Evolutionary conservation across 2,888 invertebrate species (phyloP).

Genomic region (Sinotaia quadrata): DNA sequence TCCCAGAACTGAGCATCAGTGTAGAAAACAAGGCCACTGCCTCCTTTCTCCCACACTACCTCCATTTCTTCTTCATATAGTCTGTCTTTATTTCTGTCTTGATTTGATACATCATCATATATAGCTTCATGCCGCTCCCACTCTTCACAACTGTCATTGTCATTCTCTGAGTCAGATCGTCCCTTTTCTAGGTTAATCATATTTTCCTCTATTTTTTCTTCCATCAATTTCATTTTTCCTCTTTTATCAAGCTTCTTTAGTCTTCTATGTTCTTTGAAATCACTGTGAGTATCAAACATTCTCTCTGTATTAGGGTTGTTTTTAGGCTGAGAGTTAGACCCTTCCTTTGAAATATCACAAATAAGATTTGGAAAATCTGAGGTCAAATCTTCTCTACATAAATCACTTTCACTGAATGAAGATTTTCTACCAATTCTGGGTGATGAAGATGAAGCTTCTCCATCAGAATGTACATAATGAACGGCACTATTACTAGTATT

Average conservation of each 20-base stretch:
- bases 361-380: no score
- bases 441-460: slow-evolving; percentile 42
- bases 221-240: slow-evolving; percentile 40
- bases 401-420: no score
- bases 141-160: slow-evolving; percentile 69
- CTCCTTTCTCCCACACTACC: slow-evolving; percentile 77
- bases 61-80: slow-evolving; percentile 73
- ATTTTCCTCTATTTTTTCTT: slow-evolving; percentile 60
- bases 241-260: slow-evolving; percentile 21
- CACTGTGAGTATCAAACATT: slow-evolving; percentile 1
- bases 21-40: slow-evolving; percentile 76
- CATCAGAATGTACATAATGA: no score
- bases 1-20: slow-evolving; percentile 77
- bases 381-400: no score
- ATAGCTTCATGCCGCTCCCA: slow-evolving; percentile 76
- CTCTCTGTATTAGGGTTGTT: neutral
- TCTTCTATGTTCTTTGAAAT: slow-evolving; percentile 34
- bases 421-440: slow-evolving; percentile 35
- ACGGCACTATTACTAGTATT: no score
- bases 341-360: slow-evolving; percentile 28
- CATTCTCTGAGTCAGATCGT: slow-evolving; percentile 5
- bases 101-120: slow-evolving; percentile 74
- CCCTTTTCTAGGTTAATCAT: slow-evolving; percentile 44
- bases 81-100: slow-evolving; percentile 73
- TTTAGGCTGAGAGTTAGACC: slow-evolving; percentile 18